Evolutionary conservation across 2,113 vertebrate species (phyloP), one percentile per base, ranked within the genome.

Genomic region (Tychaedon coryphoeus): DNA sequence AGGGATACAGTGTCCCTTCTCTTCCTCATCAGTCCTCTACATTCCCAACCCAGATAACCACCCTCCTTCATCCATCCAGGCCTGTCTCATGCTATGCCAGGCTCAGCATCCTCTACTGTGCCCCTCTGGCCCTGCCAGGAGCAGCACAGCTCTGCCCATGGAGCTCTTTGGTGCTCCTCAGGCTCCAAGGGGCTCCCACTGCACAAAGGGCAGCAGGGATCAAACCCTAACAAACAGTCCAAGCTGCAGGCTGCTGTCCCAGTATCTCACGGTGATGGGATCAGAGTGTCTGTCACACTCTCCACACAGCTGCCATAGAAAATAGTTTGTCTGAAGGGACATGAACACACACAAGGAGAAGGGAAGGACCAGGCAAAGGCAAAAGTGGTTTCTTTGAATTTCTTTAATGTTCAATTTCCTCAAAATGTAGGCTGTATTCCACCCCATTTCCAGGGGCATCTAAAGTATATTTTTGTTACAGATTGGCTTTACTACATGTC

Each of bases 391-490:
- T 75, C 50, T 88, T 69, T 69, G n/a, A 83, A 5, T 67, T 84
- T 78, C 45, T 88, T 69, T 76, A 36, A 83, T 23, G 19, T 57
- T 89, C 50, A 18, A 6, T 84, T 92, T 87, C 72, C 79, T 88
- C 54, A 80, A 73, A 83, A 65, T 16, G 15, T 36, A 88, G 64
- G 60, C 75, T 88, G 23, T 23, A 61, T 31, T 34, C 51, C 26
- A 48, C 16, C 71, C 34, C 29, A 91, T 62, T 91, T 93, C 76
- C 80, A 86, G 29, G 72, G 33, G 42, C 56, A 96, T 53, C 29
- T 77, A 33, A 86, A 76, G 42, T 58, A 43, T 71, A 83, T 82
- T 94, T 96, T 83, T 79, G 19, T 73, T 90, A 86, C 24, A 83
- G 75, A 80, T 40, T 79, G 47, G 38, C 29, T 94, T 54, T 92